A percentile compares a stretch with the other conserved stretches of the same genome.
phyloP scores from a whole-genome alignment of 1,140 invertebrate genomes.

The Papilio aristodemus region DNA sequence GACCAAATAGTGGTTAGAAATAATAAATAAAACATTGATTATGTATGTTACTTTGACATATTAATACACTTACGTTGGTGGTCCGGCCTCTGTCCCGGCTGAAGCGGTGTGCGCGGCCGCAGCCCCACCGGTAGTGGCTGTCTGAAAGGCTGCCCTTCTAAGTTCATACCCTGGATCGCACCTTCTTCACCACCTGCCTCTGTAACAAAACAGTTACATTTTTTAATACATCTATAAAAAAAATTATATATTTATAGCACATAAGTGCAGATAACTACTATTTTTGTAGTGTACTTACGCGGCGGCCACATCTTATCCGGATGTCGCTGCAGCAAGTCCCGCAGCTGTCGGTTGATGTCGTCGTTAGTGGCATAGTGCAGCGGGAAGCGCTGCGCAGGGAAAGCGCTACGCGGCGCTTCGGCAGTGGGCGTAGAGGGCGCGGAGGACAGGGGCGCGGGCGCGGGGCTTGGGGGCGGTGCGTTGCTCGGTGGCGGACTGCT shows the following conservation, averaged over 20 bases:
- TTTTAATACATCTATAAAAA: no score
- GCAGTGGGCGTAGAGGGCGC: constrained; percentile 34
- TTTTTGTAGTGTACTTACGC: constrained; percentile 50
- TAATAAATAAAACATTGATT: no score
- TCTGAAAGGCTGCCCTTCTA: constrained; percentile 69
- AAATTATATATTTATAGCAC: no score
- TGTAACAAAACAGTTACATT: not conserved
- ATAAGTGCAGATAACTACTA: constrained; percentile 15
- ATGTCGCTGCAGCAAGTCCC: constrained; percentile 90
- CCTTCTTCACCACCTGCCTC: constrained; percentile 38
- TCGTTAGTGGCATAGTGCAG: constrained; percentile 65
- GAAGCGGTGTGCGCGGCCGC: constrained; percentile 54
- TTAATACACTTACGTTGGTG: constrained; percentile 49
- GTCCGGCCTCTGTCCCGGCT: constrained; percentile 48
- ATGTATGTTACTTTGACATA: no score
- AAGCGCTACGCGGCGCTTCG: constrained; percentile 58
- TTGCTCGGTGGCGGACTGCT: constrained; percentile 52
- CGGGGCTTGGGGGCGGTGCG: constrained; percentile 30
- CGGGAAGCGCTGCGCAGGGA: constrained; percentile 64
- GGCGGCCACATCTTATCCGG: constrained; percentile 76
- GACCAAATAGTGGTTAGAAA: no score
- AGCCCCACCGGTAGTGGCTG: constrained; percentile 72
- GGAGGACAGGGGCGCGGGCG: constrained; percentile 35
- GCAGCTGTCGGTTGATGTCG: constrained; percentile 85
- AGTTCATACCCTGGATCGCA: constrained; percentile 28